Percentiles rank a stretch among this genome's conserved stretches.
phyloP scores from a whole-genome alignment of 2,797 vertebrate species.

The Selene dorsalis region DNA sequence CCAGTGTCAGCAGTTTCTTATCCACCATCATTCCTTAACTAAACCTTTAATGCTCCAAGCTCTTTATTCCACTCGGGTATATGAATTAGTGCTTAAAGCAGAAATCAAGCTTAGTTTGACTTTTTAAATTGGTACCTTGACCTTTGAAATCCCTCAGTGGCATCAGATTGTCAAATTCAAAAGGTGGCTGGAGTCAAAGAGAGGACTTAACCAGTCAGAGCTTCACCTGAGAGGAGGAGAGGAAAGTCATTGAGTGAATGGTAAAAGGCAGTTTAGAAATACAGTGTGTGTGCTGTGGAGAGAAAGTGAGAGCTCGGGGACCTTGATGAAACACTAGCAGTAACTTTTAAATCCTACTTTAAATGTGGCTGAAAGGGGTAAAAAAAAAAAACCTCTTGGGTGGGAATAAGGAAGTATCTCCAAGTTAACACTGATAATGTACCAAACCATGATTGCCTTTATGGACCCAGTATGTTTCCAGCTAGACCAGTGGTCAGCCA shows the following conservation, averaged over 20 bases:
- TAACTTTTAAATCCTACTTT: conserved; percentile 62
- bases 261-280: conserved; percentile 32
- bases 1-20: conserved; percentile 62
- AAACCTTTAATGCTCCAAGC: conserved; percentile 70
- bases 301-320: conserved; percentile 23
- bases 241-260: conserved; percentile 16
- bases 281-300: conserved; percentile 4
- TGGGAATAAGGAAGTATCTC: conserved; percentile 15
- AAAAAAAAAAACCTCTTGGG: not conserved
- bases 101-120: conserved; percentile 69
- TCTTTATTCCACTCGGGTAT: conserved; percentile 64
- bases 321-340: conserved; percentile 28
- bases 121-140: conserved; percentile 68
- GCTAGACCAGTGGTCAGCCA: conserved; percentile 51
- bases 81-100: conserved; percentile 65
- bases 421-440: conserved; percentile 37
- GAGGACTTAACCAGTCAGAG: conserved; percentile 42
- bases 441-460: conserved; percentile 14
- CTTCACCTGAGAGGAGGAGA: conserved; percentile 35
- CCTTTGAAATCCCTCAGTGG: conserved; percentile 69
- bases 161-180: conserved; percentile 68
- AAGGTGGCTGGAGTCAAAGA: conserved; percentile 45
- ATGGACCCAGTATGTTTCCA: conserved; percentile 30
- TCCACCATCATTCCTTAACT: conserved; percentile 55
- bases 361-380: conserved; percentile 4